phyloP scores from a whole-genome alignment of 2,888 invertebrate genomes.

The Ormyrus thymus region DNA sequence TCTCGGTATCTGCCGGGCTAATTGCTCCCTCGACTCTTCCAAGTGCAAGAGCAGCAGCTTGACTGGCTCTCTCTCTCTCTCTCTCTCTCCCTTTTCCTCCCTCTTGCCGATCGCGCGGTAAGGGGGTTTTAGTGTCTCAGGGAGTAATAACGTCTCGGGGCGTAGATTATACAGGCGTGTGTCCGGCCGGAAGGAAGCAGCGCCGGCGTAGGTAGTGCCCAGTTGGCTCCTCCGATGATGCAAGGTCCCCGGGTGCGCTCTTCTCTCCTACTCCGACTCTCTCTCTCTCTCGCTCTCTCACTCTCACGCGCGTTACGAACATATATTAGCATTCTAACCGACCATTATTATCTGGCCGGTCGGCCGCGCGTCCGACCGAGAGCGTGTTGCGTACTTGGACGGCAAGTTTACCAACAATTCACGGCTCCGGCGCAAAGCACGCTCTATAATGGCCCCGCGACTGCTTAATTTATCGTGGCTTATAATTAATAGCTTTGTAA shows the following conservation, averaged over 20 bases:
- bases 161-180: slow-evolving; percentile 63
- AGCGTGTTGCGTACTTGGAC: slow-evolving; percentile 43
- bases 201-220: slow-evolving; percentile 25
- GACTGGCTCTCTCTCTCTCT: background rate
- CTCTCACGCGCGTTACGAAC: slow-evolving; percentile 61
- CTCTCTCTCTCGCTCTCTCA: background rate
- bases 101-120: background rate
- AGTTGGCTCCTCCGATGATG: slow-evolving; percentile 61
- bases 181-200: slow-evolving; percentile 38
- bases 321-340: slow-evolving; percentile 75
- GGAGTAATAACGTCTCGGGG: slow-evolving; percentile 64
- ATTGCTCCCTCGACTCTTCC: slow-evolving; percentile 55
- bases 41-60: slow-evolving; percentile 6
- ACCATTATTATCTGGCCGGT: slow-evolving; percentile 74
- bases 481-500: slow-evolving; percentile 76
- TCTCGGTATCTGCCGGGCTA: slow-evolving; percentile 23
- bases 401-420: slow-evolving; percentile 75
- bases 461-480: slow-evolving; percentile 74
- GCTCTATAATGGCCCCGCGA: slow-evolving; percentile 74
- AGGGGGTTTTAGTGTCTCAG: slow-evolving; percentile 62
- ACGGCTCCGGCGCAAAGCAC: slow-evolving; percentile 61
- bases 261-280: slow-evolving; percentile 4
- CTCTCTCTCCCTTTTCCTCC: too few relatives aligned
- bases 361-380: slow-evolving; percentile 5
- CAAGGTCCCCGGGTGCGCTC: slow-evolving; percentile 64